phyloP scores from a whole-genome alignment of 1,140 invertebrate species.

The Telenomus remus region DNA sequence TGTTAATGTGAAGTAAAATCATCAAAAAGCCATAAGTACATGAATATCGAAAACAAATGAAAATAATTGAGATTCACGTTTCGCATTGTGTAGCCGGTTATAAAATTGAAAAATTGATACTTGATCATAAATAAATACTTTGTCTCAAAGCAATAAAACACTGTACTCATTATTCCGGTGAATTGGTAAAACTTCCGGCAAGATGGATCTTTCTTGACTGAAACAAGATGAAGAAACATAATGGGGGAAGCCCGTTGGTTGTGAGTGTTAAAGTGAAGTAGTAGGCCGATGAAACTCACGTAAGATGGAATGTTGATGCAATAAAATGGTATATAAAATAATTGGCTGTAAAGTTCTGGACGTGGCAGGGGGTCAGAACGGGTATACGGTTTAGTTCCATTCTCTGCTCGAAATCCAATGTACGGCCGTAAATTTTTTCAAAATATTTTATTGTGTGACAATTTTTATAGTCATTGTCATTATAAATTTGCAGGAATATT shows the following conservation, averaged over 20 bases:
- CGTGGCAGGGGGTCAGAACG: constrained; percentile 16
- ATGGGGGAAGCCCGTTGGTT: not conserved
- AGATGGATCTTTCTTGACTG: constrained; percentile 16
- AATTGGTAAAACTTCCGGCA: constrained; percentile 3
- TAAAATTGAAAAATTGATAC: no score
- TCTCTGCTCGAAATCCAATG: constrained; percentile 15
- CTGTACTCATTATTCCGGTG: constrained; percentile 4
- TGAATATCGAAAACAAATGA: no score
- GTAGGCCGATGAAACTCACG: constrained; percentile 35
- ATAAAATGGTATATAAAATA: constrained; percentile 72
- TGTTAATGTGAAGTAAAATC: no score
- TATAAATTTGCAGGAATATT: constrained; percentile 74
- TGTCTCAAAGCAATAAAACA: not conserved
- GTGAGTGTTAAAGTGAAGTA: constrained; percentile 28
- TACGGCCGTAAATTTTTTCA: constrained; percentile 70
- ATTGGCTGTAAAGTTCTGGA: constrained; percentile 71
- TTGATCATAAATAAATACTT: no score
- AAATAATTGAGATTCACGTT: no score
- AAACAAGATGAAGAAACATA: constrained; percentile 3
- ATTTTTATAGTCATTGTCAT: constrained; percentile 76
- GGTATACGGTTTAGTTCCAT: constrained; percentile 23
- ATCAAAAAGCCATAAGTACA: no score
- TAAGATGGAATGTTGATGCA: constrained; percentile 58
- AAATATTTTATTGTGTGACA: constrained; percentile 76
- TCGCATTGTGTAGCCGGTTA: no score